A percentile compares a stretch with the other conserved stretches of the same genome.
Evolutionary conservation across 2,888 invertebrate genomes (phyloP).

Genomic region (Drosophila sordidapex): DNA sequence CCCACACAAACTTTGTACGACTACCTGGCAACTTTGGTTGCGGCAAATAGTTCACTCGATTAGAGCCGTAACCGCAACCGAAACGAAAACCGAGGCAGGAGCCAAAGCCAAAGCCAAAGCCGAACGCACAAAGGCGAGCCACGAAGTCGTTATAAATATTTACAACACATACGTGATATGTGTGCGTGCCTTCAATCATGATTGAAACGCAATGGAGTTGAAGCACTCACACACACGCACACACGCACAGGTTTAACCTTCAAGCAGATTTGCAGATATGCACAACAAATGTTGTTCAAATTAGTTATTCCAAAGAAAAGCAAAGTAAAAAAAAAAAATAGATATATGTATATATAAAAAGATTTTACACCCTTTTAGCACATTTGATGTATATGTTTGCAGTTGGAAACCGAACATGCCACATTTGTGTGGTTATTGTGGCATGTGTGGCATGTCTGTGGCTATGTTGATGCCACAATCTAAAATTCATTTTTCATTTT

Average conservation of each 20-base stretch:
- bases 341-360: neutral
- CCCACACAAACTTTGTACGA: neutral
- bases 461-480: neutral
- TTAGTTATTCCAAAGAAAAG: neutral
- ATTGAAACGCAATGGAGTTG: neutral
- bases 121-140: conserved; percentile 15
- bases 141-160: neutral
- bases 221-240: neutral
- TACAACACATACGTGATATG: neutral
- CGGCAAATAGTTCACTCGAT: neutral
- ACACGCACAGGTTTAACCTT: neutral
- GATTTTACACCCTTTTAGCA: neutral
- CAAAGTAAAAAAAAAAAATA: neutral
- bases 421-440: neutral
- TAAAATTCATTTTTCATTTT: neutral
- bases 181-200: conserved; percentile 1
- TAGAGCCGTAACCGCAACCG: conserved; percentile 17
- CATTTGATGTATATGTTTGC: neutral
- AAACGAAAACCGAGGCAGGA: conserved; percentile 13
- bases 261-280: neutral
- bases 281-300: neutral
- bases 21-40: conserved; percentile 29
- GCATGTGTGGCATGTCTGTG: neutral
- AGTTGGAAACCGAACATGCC: neutral
- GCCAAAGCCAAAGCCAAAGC: neutral